A percentile compares a stretch with the other conserved stretches of the same genome.
Conservation (phyloP, 2,113 vertebrate species). For the Leucosticte australis region DNA sequence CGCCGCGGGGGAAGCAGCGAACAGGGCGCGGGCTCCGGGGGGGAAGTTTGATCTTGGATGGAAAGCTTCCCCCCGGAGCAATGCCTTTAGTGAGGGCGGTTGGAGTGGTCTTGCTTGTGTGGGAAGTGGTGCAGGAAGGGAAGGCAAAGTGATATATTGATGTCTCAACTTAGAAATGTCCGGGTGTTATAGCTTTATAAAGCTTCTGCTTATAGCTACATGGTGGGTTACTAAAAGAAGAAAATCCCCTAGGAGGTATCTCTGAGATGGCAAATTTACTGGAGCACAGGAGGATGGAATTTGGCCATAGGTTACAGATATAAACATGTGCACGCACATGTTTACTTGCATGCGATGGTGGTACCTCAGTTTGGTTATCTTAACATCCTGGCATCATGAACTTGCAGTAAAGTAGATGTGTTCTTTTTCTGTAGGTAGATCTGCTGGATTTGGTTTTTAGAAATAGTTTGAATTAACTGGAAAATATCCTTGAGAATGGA, state of each 20-base stretch:
- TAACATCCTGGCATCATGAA: fast-evolving
- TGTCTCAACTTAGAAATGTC: fast-evolving
- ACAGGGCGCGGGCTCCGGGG: fast-evolving
- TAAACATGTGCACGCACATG: fast-evolving
- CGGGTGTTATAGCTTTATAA: fast-evolving
- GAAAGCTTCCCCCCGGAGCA: background rate
- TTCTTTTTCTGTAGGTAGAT: background rate
- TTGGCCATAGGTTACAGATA: background rate
- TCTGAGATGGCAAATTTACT: background rate
- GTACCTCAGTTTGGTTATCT: background rate
- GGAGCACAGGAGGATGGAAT: background rate
- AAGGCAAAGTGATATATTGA: fast-evolving
- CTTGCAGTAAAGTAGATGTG: background rate
- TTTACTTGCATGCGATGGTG: background rate
- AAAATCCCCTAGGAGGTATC: fast-evolving
- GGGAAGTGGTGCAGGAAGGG: background rate
- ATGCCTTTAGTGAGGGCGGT: fast-evolving
- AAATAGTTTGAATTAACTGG: background rate
- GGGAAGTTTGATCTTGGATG: background rate
- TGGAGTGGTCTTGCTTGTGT: fast-evolving
- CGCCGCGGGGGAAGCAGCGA: fast-evolving
- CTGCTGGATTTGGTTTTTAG: background rate
- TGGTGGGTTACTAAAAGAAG: background rate
- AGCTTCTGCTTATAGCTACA: fast-evolving
- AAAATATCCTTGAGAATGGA: background rate